These are phyloP conservation scores for Phrynosoma platyrhinos DNA, from an alignment of 2,113 vertebrate species.

Conservation along the genomic window DNA sequence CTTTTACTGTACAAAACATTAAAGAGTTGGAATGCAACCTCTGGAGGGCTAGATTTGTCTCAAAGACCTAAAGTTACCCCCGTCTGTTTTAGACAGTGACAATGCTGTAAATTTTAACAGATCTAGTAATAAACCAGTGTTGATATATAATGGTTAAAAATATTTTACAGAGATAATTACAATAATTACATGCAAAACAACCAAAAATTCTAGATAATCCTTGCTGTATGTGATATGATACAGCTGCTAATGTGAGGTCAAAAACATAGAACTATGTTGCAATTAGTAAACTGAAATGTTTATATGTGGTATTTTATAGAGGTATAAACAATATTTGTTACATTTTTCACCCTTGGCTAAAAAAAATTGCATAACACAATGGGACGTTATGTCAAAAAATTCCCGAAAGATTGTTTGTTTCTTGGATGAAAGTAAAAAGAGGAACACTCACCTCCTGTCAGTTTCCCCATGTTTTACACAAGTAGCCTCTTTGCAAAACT, in stretches of 20 bases:
- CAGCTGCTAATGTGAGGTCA: background rate
- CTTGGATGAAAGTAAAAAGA: too few species aligned
- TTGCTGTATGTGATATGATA: background rate
- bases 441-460: background rate
- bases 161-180: background rate
- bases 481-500: too few species aligned
- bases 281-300: background rate
- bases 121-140: constrained; percentile 28
- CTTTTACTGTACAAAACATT: too few species aligned
- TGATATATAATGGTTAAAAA: background rate
- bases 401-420: too few species aligned
- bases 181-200: background rate
- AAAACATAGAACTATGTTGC: background rate
- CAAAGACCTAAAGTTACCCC: too few species aligned
- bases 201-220: constrained; percentile 12
- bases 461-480: background rate
- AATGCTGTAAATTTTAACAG: constrained; percentile 22
- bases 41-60: too few species aligned
- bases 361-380: too few species aligned
- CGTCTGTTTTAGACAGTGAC: background rate
- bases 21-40: too few species aligned
- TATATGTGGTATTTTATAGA: too few species aligned
- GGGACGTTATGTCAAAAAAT: too few species aligned
- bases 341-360: too few species aligned
- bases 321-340: background rate